Evolutionary conservation across 2,888 invertebrate species (phyloP).

Genomic region (Cosmia pyralina): DNA sequence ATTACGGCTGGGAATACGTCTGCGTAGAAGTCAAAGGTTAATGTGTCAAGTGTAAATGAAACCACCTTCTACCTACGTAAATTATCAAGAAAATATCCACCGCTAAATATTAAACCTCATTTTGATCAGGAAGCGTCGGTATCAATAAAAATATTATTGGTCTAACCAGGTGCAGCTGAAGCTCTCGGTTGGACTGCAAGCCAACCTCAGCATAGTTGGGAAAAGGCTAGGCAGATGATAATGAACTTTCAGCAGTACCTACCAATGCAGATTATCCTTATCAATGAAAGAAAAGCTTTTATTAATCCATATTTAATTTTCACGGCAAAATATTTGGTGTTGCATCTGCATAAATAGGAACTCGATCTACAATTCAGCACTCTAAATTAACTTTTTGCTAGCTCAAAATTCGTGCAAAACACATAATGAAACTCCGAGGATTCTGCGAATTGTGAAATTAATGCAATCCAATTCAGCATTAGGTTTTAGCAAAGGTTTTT

Average conservation of each 20-base stretch:
- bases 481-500: conserved; percentile 1
- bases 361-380: neutral
- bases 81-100: neutral
- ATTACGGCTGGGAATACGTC: neutral
- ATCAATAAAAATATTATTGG: neutral
- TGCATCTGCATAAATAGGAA: neutral
- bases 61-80: neutral
- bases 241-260: neutral
- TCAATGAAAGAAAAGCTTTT: neutral
- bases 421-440: neutral
- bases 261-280: neutral
- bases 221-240: neutral
- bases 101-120: neutral
- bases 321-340: neutral
- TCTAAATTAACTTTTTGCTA: neutral
- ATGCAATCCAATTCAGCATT: neutral
- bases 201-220: neutral
- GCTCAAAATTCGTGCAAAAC: conserved; percentile 2
- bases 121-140: neutral
- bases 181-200: neutral
- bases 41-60: too few relatives aligned
- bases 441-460: conserved; percentile 10
- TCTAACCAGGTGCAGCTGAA: neutral
- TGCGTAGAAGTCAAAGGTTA: neutral
- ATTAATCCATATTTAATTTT: neutral